Percentiles rank a stretch among this genome's conserved stretches.
These are phyloP conservation scores for Cladopsammia gracilis DNA, from an alignment of 64 coral and sea anemone species.

Conservation along the genomic window DNA sequence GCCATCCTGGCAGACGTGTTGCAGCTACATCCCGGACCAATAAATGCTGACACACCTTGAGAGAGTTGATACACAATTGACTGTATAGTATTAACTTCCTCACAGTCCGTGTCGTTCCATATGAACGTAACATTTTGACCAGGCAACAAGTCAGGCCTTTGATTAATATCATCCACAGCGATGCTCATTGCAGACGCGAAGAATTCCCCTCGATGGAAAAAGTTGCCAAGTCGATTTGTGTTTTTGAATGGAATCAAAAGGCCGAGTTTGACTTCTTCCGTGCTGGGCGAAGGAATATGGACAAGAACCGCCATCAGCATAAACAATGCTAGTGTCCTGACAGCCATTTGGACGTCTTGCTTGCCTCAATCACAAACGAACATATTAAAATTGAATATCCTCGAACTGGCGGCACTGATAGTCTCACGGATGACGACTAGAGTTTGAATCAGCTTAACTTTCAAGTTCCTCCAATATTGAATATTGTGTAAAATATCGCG, in stretches of 20 bases:
- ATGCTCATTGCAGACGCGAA: conserved; percentile 88
- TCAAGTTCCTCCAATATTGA: background rate
- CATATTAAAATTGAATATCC: background rate
- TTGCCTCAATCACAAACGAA: background rate
- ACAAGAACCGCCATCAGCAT: background rate
- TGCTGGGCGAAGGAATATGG: background rate
- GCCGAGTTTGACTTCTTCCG: conserved; percentile 78
- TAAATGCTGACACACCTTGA: conserved; percentile 79
- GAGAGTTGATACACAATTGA: conserved; percentile 77
- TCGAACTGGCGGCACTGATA: background rate
- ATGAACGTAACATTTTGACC: conserved; percentile 86
- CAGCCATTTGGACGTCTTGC: background rate
- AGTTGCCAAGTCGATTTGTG: conserved; percentile 65
- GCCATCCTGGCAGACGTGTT: conserved; percentile 81
- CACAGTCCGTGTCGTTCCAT: conserved; percentile 90
- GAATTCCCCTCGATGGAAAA: conserved; percentile 74
- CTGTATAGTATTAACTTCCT: conserved; percentile 80
- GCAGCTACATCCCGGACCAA: conserved; percentile 89
- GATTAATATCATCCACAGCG: conserved; percentile 84
- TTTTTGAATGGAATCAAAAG: conserved; percentile 82
- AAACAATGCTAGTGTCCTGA: background rate
- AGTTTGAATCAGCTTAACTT: background rate
- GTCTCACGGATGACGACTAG: background rate
- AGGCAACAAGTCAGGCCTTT: conserved; percentile 73
- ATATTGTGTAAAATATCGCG: background rate